Percentiles rank a stretch among this genome's conserved stretches.
Evolutionary conservation across 1,140 invertebrate genomes (phyloP).

Genomic region (Laupala kohalensis): DNA sequence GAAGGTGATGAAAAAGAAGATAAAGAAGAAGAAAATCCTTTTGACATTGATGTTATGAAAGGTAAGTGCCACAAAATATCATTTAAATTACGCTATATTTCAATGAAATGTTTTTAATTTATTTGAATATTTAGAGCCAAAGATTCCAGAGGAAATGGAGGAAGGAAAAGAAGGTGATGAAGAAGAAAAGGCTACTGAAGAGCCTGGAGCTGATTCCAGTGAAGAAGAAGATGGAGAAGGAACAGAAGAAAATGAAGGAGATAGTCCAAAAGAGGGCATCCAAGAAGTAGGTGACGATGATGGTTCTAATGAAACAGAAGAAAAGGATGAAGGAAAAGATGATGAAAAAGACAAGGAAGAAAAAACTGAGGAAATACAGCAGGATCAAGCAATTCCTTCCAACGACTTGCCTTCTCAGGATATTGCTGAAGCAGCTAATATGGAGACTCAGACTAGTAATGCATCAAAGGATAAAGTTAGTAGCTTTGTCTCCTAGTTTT

Average conservation of each 20-base stretch:
- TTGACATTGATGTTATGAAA: slow-evolving; percentile 70
- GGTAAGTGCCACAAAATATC: slow-evolving; percentile 20
- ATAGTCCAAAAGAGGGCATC: slow-evolving; percentile 24
- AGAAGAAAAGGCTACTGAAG: slow-evolving; percentile 21
- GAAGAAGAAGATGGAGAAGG: slow-evolving; percentile 27
- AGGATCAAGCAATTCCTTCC: slow-evolving; percentile 39
- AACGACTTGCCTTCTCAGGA: slow-evolving; percentile 39
- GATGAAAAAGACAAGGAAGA: slow-evolving; percentile 24
- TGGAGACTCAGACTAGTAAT: slow-evolving; percentile 17
- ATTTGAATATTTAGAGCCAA: neutral
- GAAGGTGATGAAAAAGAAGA: slow-evolving; percentile 47
- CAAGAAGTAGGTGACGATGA: slow-evolving; percentile 22
- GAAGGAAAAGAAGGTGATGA: slow-evolving; percentile 19
- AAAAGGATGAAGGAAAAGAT: slow-evolving; percentile 24
- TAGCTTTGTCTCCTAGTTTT: slow-evolving; percentile 1
- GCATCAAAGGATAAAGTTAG: slow-evolving; percentile 25
- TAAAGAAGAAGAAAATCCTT: slow-evolving; percentile 55
- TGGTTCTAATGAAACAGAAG: slow-evolving; percentile 22
- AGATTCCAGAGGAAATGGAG: slow-evolving; percentile 19
- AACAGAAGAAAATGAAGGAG: slow-evolving; percentile 31
- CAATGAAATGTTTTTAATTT: slow-evolving; percentile 4
- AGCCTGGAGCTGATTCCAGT: slow-evolving; percentile 18
- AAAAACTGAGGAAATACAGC: slow-evolving; percentile 19
- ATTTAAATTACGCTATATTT: neutral
- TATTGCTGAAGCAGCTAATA: slow-evolving; percentile 21